phyloP scores from a whole-genome alignment of 2,888 invertebrate genomes.

The Polydrusus pterygomalis region DNA sequence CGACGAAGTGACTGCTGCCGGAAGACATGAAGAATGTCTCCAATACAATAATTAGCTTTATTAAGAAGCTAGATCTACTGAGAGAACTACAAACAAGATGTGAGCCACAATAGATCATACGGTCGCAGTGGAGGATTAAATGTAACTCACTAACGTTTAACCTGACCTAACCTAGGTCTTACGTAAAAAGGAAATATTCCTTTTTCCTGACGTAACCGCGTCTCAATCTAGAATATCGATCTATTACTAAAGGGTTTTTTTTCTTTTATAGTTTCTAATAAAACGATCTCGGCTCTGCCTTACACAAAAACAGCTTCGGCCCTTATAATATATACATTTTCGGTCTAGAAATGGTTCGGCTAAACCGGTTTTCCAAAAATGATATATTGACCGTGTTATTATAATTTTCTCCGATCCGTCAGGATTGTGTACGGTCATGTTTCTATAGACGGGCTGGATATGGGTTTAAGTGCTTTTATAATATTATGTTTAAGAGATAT shows the following conservation, averaged over 20 bases:
- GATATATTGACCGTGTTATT: slow-evolving; percentile 45
- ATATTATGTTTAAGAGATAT: neutral
- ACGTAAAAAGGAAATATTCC: too few relatives aligned
- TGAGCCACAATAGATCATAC: too few relatives aligned
- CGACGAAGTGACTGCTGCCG: too few relatives aligned
- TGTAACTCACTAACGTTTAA: too few relatives aligned
- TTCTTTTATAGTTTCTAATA: neutral
- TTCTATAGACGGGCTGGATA: slow-evolving; percentile 23
- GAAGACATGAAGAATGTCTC: too few relatives aligned
- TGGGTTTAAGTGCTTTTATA: slow-evolving; percentile 20
- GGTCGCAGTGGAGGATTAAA: too few relatives aligned
- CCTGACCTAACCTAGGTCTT: too few relatives aligned
- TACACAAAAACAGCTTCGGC: slow-evolving; percentile 13
- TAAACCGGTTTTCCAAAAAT: slow-evolving; percentile 43
- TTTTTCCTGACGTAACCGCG: too few relatives aligned
- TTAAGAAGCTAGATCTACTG: too few relatives aligned
- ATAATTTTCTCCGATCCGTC: slow-evolving; percentile 39
- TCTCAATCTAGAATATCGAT: neutral
- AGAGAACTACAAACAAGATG: too few relatives aligned
- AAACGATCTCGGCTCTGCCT: neutral
- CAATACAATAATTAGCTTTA: too few relatives aligned
- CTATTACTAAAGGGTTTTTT: neutral
- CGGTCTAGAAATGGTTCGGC: slow-evolving; percentile 11
- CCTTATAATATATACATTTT: slow-evolving; percentile 27
- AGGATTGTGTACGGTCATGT: slow-evolving; percentile 32